A percentile compares a stretch with the other conserved stretches of the same genome.
These are phyloP conservation scores for Tetrao urogallus DNA, from an alignment of 2,113 vertebrate species.

Conservation along the genomic window DNA sequence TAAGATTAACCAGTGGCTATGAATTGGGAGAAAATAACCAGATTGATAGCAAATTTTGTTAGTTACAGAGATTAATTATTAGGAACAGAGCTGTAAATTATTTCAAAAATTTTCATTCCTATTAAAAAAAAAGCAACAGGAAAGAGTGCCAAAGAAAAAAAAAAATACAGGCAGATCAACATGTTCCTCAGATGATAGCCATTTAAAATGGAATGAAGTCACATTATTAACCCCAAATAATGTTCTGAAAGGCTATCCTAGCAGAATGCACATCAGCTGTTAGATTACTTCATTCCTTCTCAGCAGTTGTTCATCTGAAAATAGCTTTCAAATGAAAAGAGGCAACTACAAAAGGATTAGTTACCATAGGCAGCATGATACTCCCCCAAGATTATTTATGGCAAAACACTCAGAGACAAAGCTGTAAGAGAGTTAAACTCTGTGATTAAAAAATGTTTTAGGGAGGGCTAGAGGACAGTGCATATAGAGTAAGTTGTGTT, in stretches of 20 bases:
- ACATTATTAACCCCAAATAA: conserved; percentile 77
- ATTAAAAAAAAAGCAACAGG: neutral
- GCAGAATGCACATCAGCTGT: conserved; percentile 91
- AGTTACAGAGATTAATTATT: conserved; percentile 5
- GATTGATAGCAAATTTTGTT: conserved; percentile 24
- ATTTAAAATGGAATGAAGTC: conserved; percentile 63
- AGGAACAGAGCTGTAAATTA: neutral
- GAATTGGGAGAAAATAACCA: neutral
- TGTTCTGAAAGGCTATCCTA: conserved; percentile 78
- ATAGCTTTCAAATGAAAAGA: conserved; percentile 88
- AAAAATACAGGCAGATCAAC: neutral
- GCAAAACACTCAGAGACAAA: conserved; percentile 66
- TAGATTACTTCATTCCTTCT: conserved; percentile 82
- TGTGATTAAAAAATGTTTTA: conserved; percentile 57
- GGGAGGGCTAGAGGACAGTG: conserved; percentile 1
- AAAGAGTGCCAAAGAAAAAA: neutral
- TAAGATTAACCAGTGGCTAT: neutral
- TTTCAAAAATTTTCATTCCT: neutral
- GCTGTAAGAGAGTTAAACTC: conserved; percentile 60
- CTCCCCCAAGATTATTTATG: conserved; percentile 83
- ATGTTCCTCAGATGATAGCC: conserved; percentile 26
- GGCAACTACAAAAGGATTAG: conserved; percentile 89
- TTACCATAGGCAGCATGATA: conserved; percentile 82
- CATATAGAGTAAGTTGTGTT: conserved; percentile 11
- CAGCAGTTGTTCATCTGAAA: conserved; percentile 90